A percentile compares a stretch with the other conserved stretches of the same genome.
These are phyloP conservation scores for Montipora cactus DNA, from an alignment of 64 coral and sea anemone species.

Conservation along the genomic window DNA sequence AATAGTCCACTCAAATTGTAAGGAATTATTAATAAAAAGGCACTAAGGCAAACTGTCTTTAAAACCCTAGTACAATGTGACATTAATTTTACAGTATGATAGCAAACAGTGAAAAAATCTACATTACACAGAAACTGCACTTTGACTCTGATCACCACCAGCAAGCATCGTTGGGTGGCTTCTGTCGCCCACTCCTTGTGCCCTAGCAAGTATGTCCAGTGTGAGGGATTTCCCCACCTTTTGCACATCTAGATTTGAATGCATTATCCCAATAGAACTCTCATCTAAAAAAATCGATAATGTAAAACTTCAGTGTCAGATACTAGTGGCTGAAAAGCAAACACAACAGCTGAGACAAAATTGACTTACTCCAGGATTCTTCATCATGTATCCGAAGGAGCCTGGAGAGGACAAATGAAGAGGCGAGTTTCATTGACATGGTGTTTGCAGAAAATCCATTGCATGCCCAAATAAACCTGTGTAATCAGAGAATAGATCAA, in stretches of 20 bases:
- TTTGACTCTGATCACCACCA: neutral
- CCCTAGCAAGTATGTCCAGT: conserved; percentile 28
- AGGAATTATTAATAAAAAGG: too few relatives aligned
- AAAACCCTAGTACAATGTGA: too few relatives aligned
- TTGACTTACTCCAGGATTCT: neutral
- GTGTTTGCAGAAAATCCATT: conserved; percentile 4
- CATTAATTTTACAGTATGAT: too few relatives aligned
- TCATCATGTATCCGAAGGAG: neutral
- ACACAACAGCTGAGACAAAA: neutral
- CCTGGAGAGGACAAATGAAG: conserved; percentile 13
- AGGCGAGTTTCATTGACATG: conserved; percentile 13
- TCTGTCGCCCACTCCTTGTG: conserved; percentile 6
- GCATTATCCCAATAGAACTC: conserved; percentile 52
- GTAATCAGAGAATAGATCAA: neutral
- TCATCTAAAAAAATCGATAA: conserved; percentile 43
- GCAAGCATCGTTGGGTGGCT: conserved; percentile 2
- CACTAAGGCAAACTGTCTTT: too few relatives aligned
- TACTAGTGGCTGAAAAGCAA: neutral
- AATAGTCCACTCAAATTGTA: too few relatives aligned
- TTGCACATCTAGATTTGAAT: conserved; percentile 12
- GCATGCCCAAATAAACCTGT: conserved; percentile 17
- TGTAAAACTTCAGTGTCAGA: neutral
- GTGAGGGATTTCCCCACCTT: conserved; percentile 59
- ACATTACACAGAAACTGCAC: neutral
- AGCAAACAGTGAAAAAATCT: neutral